Evolutionary conservation across 35 echinoderm and acorn worm species (phyloP).

Genomic region (Chiridota heheva): DNA sequence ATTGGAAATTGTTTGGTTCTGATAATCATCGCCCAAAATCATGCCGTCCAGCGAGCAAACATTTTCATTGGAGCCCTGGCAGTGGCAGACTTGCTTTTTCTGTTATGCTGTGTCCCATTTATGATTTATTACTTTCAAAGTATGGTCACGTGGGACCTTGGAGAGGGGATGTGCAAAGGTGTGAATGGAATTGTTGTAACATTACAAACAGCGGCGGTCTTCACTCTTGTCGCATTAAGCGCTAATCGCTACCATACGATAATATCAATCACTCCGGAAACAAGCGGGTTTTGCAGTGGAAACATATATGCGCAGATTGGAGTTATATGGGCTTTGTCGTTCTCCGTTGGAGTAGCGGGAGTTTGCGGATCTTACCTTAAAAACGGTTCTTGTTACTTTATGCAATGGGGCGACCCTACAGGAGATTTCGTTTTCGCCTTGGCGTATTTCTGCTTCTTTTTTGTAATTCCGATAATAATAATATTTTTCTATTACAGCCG

Average conservation of each 20-base stretch:
- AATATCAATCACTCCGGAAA: conserved; percentile 1
- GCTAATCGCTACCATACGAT: conserved; percentile 25
- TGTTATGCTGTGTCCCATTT: conserved; percentile 21
- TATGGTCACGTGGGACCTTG: neutral
- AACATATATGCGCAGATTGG: conserved; percentile 32
- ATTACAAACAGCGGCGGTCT: conserved; percentile 29
- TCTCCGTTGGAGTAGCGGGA: neutral
- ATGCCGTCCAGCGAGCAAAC: conserved; percentile 29
- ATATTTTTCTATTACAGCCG: conserved; percentile 47
- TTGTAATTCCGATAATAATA: conserved; percentile 20
- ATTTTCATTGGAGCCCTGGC: conserved; percentile 35
- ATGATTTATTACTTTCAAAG: neutral
- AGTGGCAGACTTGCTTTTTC: conserved; percentile 14
- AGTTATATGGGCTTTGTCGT: conserved; percentile 7
- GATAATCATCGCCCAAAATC: conserved; percentile 16
- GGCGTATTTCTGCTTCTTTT: conserved; percentile 12
- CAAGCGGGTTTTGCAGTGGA: conserved; percentile 26
- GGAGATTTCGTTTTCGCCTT: conserved; percentile 33
- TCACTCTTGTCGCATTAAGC: conserved; percentile 22
- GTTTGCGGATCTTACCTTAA: conserved; percentile 14
- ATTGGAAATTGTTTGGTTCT: conserved; percentile 28
- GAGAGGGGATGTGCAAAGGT: conserved; percentile 8
- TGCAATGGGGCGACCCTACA: conserved; percentile 18
- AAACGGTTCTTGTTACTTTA: neutral
- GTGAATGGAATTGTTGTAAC: neutral